Conservation (phyloP, 2,888 invertebrate species). For the Spialia ferax region DNA sequence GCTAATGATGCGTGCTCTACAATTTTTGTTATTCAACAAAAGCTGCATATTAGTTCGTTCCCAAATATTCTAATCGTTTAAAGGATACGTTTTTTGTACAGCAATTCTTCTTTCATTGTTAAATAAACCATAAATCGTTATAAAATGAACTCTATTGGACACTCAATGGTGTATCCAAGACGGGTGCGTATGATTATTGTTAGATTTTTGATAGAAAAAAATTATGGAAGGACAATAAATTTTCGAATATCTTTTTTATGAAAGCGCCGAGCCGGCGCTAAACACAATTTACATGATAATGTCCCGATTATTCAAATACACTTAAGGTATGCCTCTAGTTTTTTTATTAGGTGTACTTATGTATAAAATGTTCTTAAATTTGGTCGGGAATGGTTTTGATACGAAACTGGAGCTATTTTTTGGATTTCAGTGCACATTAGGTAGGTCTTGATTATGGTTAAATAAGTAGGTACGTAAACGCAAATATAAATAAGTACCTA, state of each 20-base stretch:
- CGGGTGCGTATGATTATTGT: slow-evolving; percentile 60
- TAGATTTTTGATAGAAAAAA: slow-evolving; percentile 61
- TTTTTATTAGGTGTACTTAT: neutral
- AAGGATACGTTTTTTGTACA: slow-evolving; percentile 53
- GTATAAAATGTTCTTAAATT: neutral
- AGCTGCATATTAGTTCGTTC: slow-evolving; percentile 59
- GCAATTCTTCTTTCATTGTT: slow-evolving; percentile 74
- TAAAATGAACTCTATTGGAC: slow-evolving; percentile 76
- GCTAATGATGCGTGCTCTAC: slow-evolving; percentile 73
- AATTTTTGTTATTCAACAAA: slow-evolving; percentile 65
- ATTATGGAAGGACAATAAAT: slow-evolving; percentile 65
- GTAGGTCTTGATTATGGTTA: no score
- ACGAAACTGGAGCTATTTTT: neutral
- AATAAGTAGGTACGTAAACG: no score
- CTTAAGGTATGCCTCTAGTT: neutral
- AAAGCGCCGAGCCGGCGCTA: slow-evolving; percentile 79
- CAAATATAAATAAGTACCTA: no score
- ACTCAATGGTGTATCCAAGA: slow-evolving; percentile 65
- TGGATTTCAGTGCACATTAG: neutral
- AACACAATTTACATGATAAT: slow-evolving; percentile 76
- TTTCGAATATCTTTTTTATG: slow-evolving; percentile 64
- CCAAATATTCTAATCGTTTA: slow-evolving; percentile 54
- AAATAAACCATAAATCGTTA: slow-evolving; percentile 85
- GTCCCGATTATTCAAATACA: slow-evolving; percentile 41
- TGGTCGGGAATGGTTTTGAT: neutral